These are phyloP conservation scores for Mustela nigripes DNA, from an alignment of 2,113 vertebrate species.

Conservation along the genomic window DNA sequence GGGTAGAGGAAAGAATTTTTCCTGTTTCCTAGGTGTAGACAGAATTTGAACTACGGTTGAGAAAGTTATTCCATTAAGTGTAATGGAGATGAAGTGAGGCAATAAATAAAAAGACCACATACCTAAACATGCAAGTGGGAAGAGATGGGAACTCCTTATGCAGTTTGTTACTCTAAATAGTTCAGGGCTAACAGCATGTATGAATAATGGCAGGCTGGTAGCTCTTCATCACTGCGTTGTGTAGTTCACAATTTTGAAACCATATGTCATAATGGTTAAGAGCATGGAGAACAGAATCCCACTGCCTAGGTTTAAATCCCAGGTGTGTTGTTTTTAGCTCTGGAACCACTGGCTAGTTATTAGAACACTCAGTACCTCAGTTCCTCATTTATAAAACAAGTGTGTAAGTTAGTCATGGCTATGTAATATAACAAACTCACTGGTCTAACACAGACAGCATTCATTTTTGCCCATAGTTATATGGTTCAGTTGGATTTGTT, in stretches of 20 bases:
- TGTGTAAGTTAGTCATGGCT: not conserved
- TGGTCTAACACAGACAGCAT: not conserved
- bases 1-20: not conserved
- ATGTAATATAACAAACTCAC: not conserved
- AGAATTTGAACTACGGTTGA: not conserved
- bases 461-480: not conserved
- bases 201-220: not conserved
- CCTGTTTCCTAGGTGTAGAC: not conserved
- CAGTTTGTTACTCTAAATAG: not conserved
- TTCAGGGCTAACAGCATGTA: not conserved
- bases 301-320: not conserved
- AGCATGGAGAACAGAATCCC: not conserved
- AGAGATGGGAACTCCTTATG: not conserved
- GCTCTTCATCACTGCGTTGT: not conserved
- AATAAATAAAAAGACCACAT: not conserved
- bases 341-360: not conserved
- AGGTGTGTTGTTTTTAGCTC: not conserved
- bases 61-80: not conserved
- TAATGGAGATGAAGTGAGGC: not conserved
- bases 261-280: not conserved
- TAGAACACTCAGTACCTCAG: not conserved
- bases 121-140: not conserved
- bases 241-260: not conserved
- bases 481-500: not conserved
- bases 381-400: not conserved